Conservation (phyloP, 2,888 invertebrate species). For the Ptilodon capucinus region DNA sequence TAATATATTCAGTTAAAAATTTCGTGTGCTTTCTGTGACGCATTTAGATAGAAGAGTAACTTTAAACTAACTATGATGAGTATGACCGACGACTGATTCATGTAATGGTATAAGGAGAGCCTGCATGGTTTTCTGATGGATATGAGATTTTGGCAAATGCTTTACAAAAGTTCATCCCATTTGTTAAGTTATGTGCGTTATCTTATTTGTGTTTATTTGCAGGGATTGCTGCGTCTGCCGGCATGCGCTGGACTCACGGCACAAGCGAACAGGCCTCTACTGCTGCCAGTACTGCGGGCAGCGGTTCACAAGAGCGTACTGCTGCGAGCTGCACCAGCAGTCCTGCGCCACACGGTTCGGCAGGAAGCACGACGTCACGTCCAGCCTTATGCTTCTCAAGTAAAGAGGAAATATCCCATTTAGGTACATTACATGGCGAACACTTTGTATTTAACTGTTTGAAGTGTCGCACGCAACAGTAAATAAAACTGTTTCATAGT, state of each 20-base stretch:
- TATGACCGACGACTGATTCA: too few relatives aligned
- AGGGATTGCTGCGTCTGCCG: slow-evolving; percentile 69
- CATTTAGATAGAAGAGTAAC: too few relatives aligned
- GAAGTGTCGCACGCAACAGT: neutral
- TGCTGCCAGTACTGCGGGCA: slow-evolving; percentile 61
- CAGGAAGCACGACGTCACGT: slow-evolving; percentile 33
- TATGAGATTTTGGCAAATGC: too few relatives aligned
- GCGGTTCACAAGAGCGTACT: slow-evolving; percentile 66
- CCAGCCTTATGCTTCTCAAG: slow-evolving; percentile 49
- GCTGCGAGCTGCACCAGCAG: slow-evolving; percentile 66
- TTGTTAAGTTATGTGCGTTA: too few relatives aligned
- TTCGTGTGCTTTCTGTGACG: too few relatives aligned
- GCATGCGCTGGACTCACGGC: slow-evolving; percentile 44
- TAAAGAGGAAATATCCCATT: slow-evolving; percentile 32
- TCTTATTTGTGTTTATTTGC: neutral
- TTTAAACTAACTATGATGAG: too few relatives aligned
- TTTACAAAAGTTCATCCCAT: too few relatives aligned
- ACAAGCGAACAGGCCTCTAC: slow-evolving; percentile 38
- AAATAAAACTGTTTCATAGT: slow-evolving; percentile 3
- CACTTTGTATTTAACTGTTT: neutral
- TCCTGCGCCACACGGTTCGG: slow-evolving; percentile 49
- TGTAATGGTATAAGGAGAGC: too few relatives aligned
- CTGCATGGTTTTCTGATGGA: too few relatives aligned
- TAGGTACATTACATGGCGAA: neutral
- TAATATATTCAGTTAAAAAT: too few relatives aligned